phyloP scores from a whole-genome alignment of 2,797 vertebrate genomes.

The Cryptoblepharus egeriae region DNA sequence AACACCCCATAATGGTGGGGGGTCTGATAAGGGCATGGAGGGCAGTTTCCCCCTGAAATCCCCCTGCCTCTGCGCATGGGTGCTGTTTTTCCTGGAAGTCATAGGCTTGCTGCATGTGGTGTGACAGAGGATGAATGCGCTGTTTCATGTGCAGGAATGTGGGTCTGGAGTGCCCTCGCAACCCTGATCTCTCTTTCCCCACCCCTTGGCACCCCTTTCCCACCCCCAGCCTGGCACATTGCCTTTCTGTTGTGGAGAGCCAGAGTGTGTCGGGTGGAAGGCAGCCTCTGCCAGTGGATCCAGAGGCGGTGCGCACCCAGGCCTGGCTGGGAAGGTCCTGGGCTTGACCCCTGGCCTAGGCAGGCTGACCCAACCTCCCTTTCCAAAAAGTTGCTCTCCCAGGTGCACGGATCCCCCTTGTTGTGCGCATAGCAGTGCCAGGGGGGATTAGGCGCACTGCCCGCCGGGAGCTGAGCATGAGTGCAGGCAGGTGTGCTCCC shows the following conservation, averaged over 20 bases:
- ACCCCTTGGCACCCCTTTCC: neutral
- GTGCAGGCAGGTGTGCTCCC: neutral
- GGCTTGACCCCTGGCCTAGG: too few species aligned
- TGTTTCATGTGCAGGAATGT: neutral
- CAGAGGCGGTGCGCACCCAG: too few species aligned
- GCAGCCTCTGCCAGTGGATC: neutral
- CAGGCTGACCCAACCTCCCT: too few species aligned
- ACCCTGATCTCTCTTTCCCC: neutral
- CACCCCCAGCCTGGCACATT: neutral
- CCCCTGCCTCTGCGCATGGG: too few species aligned
- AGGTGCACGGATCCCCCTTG: neutral
- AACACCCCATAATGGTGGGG: too few species aligned
- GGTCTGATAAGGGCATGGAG: too few species aligned
- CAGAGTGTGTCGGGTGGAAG: neutral
- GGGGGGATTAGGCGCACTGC: neutral
- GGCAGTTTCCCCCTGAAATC: neutral
- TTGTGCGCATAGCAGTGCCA: neutral
- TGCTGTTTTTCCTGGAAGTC: too few species aligned
- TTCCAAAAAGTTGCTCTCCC: too few species aligned
- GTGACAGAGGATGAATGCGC: too few species aligned
- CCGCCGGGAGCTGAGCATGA: neutral
- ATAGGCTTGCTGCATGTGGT: too few species aligned
- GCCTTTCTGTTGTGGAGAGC: neutral
- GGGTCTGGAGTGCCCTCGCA: neutral
- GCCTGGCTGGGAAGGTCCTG: neutral